phyloP scores from a whole-genome alignment of 2,888 invertebrate species.

The Arctia plantaginis region DNA sequence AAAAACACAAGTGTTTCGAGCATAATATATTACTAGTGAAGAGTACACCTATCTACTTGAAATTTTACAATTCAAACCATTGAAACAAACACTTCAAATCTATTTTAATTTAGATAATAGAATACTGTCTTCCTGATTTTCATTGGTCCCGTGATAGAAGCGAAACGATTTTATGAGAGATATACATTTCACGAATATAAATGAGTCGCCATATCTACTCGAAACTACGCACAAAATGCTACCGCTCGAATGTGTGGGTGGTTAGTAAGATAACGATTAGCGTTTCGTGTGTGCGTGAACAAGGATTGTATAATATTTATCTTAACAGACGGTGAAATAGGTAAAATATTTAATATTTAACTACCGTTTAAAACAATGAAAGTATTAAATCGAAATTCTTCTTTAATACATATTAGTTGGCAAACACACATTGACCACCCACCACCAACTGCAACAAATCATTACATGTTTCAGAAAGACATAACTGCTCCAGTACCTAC shows the following conservation, averaged over 20 bases:
- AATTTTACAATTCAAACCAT: not conserved
- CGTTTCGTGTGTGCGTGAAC: conserved; percentile 52
- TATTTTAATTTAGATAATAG: conserved; percentile 9
- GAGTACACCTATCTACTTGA: not conserved
- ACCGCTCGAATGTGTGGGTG: conserved; percentile 42
- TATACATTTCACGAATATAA: conserved; percentile 65
- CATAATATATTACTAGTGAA: no score
- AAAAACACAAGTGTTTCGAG: not conserved
- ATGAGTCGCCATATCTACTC: conserved; percentile 56
- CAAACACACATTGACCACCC: not conserved
- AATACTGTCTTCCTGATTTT: conserved; percentile 26
- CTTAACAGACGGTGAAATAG: conserved; percentile 36
- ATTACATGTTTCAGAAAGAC: not conserved
- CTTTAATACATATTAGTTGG: not conserved
- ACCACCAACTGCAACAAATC: not conserved
- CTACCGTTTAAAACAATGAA: no score
- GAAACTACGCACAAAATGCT: conserved; percentile 69
- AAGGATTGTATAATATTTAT: conserved; percentile 52
- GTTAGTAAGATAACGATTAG: conserved; percentile 42
- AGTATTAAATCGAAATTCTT: not conserved
- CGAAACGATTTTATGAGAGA: conserved; percentile 33
- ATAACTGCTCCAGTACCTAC: no score
- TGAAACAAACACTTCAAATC: conserved; percentile 4
- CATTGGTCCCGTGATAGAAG: conserved; percentile 21
- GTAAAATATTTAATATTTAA: conserved; percentile 12